Conservation (phyloP, 2,113 vertebrate species). For the Cygnus atratus region DNA sequence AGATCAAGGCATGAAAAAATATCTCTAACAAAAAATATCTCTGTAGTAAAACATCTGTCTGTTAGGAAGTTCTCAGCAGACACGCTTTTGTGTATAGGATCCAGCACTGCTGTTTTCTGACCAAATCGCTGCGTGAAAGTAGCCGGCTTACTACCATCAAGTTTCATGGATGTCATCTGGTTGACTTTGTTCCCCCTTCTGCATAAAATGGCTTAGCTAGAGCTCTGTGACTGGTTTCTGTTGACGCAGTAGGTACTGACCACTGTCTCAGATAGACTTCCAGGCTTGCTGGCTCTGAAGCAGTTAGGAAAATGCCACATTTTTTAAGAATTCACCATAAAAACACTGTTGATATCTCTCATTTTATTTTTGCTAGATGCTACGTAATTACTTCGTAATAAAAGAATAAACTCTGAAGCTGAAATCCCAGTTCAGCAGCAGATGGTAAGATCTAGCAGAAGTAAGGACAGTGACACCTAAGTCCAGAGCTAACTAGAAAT, state of each 20-base stretch:
- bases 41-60: not conserved
- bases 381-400: not conserved
- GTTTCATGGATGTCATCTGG: not conserved
- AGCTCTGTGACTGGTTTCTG: not conserved
- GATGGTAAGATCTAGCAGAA: not conserved
- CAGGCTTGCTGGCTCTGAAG: not conserved
- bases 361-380: not conserved
- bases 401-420: not conserved
- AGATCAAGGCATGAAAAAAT: not conserved
- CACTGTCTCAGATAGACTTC: not conserved
- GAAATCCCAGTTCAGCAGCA: not conserved
- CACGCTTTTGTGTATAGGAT: accelerated
- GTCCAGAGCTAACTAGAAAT: not conserved
- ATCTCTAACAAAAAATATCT: not conserved
- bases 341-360: not conserved
- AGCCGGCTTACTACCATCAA: not conserved
- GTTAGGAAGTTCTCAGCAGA: not conserved
- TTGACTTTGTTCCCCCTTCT: not conserved
- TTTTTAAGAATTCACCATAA: not conserved
- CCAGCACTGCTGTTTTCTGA: not conserved
- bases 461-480: not conserved
- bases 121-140: not conserved
- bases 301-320: not conserved
- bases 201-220: not conserved
- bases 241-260: not conserved